Percentiles rank a stretch among this genome's conserved stretches.
Evolutionary conservation across 2,888 invertebrate species (phyloP).

Genomic region (Lithophane socia): DNA sequence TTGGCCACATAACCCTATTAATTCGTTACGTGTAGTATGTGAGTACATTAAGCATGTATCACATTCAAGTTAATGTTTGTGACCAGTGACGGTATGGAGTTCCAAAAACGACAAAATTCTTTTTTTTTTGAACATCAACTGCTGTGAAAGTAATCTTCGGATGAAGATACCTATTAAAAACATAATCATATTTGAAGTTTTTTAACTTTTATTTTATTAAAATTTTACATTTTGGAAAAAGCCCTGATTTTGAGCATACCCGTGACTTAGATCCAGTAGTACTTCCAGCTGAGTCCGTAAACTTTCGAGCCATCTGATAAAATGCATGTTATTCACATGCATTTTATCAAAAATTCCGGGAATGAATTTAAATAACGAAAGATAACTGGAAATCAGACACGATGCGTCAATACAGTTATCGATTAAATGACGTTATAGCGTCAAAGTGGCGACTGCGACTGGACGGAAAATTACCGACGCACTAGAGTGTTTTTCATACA

Average conservation of each 20-base stretch:
- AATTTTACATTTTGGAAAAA: not conserved
- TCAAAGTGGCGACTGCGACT: not conserved
- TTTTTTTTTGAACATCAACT: not conserved
- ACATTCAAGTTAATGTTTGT: no score
- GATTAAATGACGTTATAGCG: slow-evolving; percentile 7
- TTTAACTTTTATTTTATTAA: not conserved
- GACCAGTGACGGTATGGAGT: no score
- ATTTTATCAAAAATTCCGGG: not conserved
- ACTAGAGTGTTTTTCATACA: not conserved
- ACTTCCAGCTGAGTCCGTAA: not conserved
- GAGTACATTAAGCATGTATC: no score
- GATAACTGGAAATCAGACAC: not conserved
- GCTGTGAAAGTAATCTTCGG: not conserved
- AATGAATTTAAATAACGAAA: not conserved
- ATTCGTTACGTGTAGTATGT: no score
- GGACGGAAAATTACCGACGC: slow-evolving; percentile 13
- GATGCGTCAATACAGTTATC: slow-evolving; percentile 9
- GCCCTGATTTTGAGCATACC: not conserved
- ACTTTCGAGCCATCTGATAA: not conserved
- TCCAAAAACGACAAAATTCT: not conserved
- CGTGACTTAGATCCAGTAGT: not conserved
- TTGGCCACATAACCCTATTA: no score
- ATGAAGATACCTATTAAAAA: not conserved
- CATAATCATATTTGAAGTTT: no score
- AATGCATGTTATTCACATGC: no score